Evolutionary conservation across 2,113 vertebrate genomes (phyloP).

Genomic region (Archocentrus centrarchus): DNA sequence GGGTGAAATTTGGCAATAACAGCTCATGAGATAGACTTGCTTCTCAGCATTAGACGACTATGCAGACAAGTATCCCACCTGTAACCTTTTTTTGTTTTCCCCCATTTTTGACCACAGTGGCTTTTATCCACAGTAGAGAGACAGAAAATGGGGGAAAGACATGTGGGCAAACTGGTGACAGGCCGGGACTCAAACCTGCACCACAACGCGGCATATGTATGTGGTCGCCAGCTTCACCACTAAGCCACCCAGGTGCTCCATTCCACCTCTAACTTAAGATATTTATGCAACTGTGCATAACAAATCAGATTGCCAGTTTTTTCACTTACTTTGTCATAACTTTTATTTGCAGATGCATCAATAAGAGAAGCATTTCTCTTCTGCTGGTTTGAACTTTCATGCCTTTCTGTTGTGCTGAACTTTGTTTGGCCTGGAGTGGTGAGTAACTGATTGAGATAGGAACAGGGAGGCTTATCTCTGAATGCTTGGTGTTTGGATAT

Average conservation of each 20-base stretch:
- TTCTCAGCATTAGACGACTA: not conserved
- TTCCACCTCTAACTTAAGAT: not conserved
- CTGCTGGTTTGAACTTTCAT: slow-evolving; percentile 16
- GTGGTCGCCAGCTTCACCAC: no score
- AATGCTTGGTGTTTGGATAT: slow-evolving; percentile 62
- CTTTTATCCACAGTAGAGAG: no score
- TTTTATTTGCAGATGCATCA: slow-evolving; percentile 26
- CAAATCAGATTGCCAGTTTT: not conserved
- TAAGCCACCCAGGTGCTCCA: no score
- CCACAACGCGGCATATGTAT: no score
- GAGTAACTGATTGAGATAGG: slow-evolving; percentile 61
- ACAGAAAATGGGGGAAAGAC: no score
- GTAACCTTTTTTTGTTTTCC: not conserved
- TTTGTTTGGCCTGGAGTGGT: slow-evolving; percentile 50
- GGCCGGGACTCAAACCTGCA: no score
- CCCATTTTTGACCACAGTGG: no score
- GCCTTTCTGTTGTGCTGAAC: slow-evolving; percentile 47
- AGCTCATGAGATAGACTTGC: not conserved
- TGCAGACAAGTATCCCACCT: not conserved
- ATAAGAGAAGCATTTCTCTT: slow-evolving; percentile 7
- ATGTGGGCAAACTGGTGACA: no score
- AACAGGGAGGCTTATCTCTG: slow-evolving; percentile 72
- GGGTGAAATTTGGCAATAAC: not conserved
- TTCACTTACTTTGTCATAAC: not conserved
- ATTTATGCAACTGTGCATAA: not conserved